Evolutionary conservation across 2,797 vertebrate genomes (phyloP).

Genomic region (Tapirus indicus): DNA sequence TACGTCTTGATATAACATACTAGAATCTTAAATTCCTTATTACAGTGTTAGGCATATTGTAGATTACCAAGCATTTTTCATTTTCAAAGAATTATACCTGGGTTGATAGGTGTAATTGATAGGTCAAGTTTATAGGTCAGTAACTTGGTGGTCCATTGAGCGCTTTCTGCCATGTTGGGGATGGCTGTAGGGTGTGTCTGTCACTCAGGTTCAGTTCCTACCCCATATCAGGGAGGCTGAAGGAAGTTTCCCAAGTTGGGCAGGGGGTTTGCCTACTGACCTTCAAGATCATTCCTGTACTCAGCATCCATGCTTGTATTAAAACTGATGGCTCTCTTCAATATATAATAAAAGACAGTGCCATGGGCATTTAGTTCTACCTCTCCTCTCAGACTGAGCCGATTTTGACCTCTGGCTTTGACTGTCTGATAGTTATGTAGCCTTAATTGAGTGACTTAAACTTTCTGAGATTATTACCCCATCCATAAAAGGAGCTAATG

Average conservation of each 20-base stretch:
- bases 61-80: background rate
- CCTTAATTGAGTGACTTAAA: background rate
- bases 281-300: background rate
- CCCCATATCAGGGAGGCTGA: background rate
- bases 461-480: background rate
- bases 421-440: background rate
- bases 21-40: background rate
- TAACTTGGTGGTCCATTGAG: background rate
- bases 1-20: background rate
- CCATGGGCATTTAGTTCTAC: background rate
- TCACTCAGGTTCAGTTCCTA: background rate
- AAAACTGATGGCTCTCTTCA: background rate
- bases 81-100: slow-evolving; percentile 9
- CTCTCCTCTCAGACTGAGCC: background rate
- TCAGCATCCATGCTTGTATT: background rate
- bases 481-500: background rate
- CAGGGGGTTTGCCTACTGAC: background rate
- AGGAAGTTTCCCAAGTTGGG: background rate
- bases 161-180: no score
- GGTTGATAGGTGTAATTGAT: background rate
- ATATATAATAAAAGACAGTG: background rate
- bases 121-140: no score
- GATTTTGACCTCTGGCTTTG: background rate
- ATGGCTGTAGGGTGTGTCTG: background rate
- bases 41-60: background rate